phyloP scores from a whole-genome alignment of 2,797 vertebrate genomes.

The Sebastolobus altivelis region DNA sequence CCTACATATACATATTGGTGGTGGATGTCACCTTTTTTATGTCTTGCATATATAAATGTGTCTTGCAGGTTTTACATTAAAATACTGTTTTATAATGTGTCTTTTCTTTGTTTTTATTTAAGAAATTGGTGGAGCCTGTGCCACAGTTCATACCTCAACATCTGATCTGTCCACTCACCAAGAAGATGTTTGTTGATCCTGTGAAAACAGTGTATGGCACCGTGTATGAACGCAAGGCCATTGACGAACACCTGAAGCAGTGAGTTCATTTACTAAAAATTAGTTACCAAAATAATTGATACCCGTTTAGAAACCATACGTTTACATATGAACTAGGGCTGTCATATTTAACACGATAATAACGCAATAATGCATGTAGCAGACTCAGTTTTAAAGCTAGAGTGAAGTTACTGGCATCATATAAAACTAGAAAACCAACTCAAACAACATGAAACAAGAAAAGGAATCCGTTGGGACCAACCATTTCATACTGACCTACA shows the following conservation, averaged over 20 bases:
- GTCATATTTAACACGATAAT: too few species aligned
- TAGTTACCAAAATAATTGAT: not conserved
- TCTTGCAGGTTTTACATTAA: not conserved
- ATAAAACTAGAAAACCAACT: too few species aligned
- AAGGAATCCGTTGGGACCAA: too few species aligned
- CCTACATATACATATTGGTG: not conserved
- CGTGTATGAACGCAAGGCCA: constrained; percentile 70
- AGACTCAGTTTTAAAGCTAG: too few species aligned
- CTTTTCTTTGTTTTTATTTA: constrained; percentile 6
- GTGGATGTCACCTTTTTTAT: not conserved
- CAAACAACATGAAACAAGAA: too few species aligned
- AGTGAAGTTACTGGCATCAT: too few species aligned
- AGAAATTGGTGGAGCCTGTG: constrained; percentile 58
- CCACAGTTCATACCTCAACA: constrained; percentile 50
- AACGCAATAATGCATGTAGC: too few species aligned
- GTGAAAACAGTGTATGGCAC: constrained; percentile 62
- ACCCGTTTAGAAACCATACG: not conserved
- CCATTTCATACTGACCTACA: too few species aligned
- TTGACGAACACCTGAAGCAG: constrained; percentile 70
- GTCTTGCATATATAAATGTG: not conserved
- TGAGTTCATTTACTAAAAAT: constrained; percentile 30
- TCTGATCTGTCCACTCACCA: constrained; percentile 70
- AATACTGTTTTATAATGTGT: not conserved
- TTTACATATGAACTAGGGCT: not conserved
- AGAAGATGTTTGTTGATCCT: constrained; percentile 76